phyloP scores from a whole-genome alignment of 2,888 invertebrate genomes.

The Cheilosia grossa region DNA sequence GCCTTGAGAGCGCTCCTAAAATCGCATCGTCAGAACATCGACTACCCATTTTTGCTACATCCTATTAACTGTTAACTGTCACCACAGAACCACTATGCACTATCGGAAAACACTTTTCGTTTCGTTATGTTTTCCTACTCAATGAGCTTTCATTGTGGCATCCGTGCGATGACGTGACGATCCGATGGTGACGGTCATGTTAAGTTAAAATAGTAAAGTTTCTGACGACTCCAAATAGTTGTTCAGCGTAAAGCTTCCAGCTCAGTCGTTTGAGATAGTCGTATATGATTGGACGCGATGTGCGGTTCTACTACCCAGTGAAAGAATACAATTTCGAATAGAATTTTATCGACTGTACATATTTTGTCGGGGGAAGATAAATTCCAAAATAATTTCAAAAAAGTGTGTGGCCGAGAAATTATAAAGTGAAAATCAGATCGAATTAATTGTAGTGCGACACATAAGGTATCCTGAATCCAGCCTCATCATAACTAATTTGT shows the following conservation, averaged over 20 bases:
- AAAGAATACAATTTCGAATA: neutral
- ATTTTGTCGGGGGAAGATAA: neutral
- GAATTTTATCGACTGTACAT: neutral
- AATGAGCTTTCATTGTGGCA: conserved; percentile 54
- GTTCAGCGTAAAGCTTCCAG: conserved; percentile 48
- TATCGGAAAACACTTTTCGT: conserved; percentile 2
- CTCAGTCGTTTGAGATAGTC: conserved; percentile 66
- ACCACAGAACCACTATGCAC: neutral
- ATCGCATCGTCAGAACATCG: too few relatives aligned
- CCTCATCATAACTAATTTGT: neutral
- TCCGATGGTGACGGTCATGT: conserved; percentile 23
- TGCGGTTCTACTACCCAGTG: neutral
- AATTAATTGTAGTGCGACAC: neutral
- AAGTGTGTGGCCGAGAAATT: neutral
- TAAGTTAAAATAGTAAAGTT: conserved; percentile 45
- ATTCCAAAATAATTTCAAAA: neutral
- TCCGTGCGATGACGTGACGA: conserved; percentile 10
- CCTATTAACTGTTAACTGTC: too few relatives aligned
- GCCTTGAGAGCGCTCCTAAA: too few relatives aligned
- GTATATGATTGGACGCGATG: conserved; percentile 47
- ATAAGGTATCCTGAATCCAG: neutral
- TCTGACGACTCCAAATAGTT: conserved; percentile 56
- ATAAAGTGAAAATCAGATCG: neutral
- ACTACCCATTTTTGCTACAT: too few relatives aligned
- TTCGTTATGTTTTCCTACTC: conserved; percentile 10